Evolutionary conservation across 1,140 invertebrate genomes (phyloP).

Genomic region (Holotrichia oblita): DNA sequence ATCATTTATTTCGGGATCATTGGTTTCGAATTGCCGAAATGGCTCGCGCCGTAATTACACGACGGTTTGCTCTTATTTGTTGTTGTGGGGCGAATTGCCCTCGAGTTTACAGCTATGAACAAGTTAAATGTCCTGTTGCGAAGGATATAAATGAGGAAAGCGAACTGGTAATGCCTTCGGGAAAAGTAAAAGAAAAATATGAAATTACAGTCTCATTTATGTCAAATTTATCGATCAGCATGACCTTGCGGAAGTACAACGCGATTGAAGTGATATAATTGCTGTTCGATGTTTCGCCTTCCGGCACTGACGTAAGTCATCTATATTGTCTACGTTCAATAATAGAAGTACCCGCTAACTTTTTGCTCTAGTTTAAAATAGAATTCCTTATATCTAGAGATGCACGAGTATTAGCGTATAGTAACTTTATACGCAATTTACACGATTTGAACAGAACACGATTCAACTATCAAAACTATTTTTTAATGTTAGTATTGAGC

Average conservation of each 20-base stretch:
- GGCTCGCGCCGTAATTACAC: constrained; percentile 12
- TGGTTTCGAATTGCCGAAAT: constrained; percentile 33
- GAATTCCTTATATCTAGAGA: too few species aligned
- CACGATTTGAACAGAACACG: too few species aligned
- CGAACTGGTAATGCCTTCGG: background rate
- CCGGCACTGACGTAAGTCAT: background rate
- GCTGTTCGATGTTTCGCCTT: background rate
- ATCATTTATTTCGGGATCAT: constrained; percentile 21
- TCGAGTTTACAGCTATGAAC: constrained; percentile 4
- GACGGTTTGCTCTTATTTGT: constrained; percentile 11
- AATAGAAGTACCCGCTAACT: too few species aligned
- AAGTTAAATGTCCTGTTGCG: constrained; percentile 17
- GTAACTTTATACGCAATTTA: too few species aligned
- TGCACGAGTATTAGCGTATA: too few species aligned
- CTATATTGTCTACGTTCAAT: background rate
- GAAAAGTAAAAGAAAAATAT: background rate
- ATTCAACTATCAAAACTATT: too few species aligned
- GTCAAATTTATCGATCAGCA: constrained; percentile 5
- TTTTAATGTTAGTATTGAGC: too few species aligned
- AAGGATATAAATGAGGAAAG: constrained; percentile 11
- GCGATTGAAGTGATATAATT: background rate
- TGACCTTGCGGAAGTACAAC: constrained; percentile 12
- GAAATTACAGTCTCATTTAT: constrained; percentile 17
- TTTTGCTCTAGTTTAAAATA: too few species aligned
- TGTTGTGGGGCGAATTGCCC: background rate